These are phyloP conservation scores for Drosophila tanythrix DNA, from an alignment of 2,888 invertebrate genomes.

Conservation along the genomic window DNA sequence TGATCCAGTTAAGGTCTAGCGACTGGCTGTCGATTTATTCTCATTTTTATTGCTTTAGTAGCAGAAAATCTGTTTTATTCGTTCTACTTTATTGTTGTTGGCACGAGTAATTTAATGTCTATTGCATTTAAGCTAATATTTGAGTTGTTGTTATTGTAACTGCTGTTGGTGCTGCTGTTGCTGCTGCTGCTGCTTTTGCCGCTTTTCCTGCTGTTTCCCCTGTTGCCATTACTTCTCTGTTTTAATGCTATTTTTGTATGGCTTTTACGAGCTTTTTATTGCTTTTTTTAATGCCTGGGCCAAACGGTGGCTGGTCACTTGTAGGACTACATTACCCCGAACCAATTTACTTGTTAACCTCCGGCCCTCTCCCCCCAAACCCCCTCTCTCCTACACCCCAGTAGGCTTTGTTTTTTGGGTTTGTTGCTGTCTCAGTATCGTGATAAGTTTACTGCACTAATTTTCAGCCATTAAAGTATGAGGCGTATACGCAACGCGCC, in stretches of 20 bases:
- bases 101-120: constrained; percentile 74
- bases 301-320: constrained; percentile 63
- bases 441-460: constrained; percentile 70
- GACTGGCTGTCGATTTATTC: constrained; percentile 32
- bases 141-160: constrained; percentile 51
- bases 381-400: not conserved
- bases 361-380: constrained; percentile 14
- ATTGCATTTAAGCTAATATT: constrained; percentile 78
- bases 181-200: constrained; percentile 21
- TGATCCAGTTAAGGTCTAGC: constrained; percentile 47
- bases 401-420: constrained; percentile 27
- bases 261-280: constrained; percentile 76
- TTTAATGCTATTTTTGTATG: constrained; percentile 59
- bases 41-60: constrained; percentile 75
- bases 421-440: constrained; percentile 41
- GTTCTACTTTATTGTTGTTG: constrained; percentile 71
- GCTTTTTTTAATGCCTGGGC: constrained; percentile 67
- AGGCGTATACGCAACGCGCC: constrained; percentile 45
- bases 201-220: constrained; percentile 11
- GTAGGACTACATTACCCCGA: constrained; percentile 23
- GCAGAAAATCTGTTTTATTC: constrained; percentile 80
- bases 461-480: constrained; percentile 65
- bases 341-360: constrained; percentile 9
- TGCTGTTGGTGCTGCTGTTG: constrained; percentile 29
- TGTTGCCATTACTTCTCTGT: constrained; percentile 28